Evolutionary conservation across 2,797 vertebrate species (phyloP).

Genomic region (Anisognathus igniventris): DNA sequence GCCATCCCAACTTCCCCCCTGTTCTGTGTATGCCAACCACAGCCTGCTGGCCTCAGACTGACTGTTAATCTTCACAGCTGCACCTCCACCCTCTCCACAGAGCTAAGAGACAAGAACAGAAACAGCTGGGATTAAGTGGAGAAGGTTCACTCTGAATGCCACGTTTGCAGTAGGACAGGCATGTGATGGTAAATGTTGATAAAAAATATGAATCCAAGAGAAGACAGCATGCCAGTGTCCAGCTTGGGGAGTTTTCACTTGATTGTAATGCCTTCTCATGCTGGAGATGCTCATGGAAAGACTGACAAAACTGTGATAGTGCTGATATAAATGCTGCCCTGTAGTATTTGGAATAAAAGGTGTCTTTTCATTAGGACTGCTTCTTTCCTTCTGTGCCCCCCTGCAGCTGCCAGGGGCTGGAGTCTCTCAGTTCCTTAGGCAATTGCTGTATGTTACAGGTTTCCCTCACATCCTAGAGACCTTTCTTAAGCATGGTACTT

Average conservation of each 20-base stretch:
- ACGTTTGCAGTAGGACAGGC: neutral
- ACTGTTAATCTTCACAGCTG: neutral
- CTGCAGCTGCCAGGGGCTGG: neutral
- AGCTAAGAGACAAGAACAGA: neutral
- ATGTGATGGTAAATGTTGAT: neutral
- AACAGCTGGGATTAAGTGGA: neutral
- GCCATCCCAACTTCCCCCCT: neutral
- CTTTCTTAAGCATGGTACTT: neutral
- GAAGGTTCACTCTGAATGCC: neutral
- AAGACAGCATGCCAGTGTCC: neutral
- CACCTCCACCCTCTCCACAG: neutral
- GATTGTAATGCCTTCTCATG: accelerated
- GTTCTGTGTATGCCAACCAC: accelerated
- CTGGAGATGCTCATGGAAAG: neutral
- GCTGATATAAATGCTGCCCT: neutral
- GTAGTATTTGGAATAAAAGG: neutral
- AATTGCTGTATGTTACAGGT: neutral
- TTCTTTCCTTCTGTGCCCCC: neutral
- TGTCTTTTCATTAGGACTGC: neutral
- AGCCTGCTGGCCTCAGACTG: neutral
- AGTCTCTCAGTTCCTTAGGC: neutral
- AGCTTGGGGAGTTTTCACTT: neutral
- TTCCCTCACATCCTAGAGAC: neutral
- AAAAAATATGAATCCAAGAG: neutral
- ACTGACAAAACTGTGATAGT: neutral